phyloP scores from a whole-genome alignment of 2,888 invertebrate species.

The Pseudococcus viburni region DNA sequence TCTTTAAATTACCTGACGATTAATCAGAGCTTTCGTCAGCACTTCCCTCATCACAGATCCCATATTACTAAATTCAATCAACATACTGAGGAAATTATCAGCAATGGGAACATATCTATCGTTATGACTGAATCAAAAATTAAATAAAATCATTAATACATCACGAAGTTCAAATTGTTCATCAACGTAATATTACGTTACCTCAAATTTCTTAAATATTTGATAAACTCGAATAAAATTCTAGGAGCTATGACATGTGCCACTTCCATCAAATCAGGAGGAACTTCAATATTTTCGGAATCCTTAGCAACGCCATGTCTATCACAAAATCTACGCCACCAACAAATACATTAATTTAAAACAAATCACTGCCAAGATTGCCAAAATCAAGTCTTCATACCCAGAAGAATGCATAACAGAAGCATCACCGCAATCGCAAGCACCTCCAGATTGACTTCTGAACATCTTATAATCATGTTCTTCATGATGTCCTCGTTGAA shows the following conservation, averaged over 20 bases:
- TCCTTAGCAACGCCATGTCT: constrained; percentile 88
- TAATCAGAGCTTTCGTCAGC: constrained; percentile 91
- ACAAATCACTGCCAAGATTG: background rate
- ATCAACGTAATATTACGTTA: background rate
- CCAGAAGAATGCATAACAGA: constrained; percentile 96
- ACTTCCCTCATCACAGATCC: constrained; percentile 95
- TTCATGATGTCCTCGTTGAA: constrained; percentile 95
- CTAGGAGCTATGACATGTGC: constrained; percentile 96
- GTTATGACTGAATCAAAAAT: background rate
- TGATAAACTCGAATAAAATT: constrained; percentile 88
- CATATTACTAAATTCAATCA: constrained; percentile 95
- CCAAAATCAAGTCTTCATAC: constrained; percentile 70
- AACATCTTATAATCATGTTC: constrained; percentile 99
- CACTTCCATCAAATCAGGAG: constrained; percentile 91
- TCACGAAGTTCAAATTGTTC: no score
- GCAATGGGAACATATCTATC: constrained; percentile 20
- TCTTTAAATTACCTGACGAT: constrained; percentile 72
- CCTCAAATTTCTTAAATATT: constrained; percentile 84
- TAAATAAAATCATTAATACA: no score
- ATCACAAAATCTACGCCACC: constrained; percentile 83
- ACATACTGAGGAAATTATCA: constrained; percentile 89
- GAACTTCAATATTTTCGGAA: constrained; percentile 75
- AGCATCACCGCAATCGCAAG: constrained; percentile 98
- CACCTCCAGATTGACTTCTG: constrained; percentile 96
- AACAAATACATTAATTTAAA: background rate